phyloP scores from a whole-genome alignment of 1,140 invertebrate species.

The Gonatopus flavifemur region DNA sequence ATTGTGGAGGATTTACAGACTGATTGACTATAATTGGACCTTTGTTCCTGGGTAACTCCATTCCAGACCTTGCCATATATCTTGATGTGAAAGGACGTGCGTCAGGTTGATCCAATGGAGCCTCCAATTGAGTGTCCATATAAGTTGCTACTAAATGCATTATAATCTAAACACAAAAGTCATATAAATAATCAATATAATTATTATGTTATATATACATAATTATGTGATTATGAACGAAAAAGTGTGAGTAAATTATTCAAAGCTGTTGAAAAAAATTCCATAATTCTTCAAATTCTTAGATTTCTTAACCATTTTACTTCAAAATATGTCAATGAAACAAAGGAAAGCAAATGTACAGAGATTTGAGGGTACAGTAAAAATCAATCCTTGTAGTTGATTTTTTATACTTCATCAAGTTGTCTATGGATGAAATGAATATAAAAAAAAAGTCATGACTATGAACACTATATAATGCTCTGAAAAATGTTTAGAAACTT shows the following conservation, averaged over 20 bases:
- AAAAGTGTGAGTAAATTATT: constrained; percentile 5
- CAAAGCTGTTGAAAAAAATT: too few species aligned
- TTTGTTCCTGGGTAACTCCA: constrained; percentile 50
- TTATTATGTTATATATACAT: background rate
- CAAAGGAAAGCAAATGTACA: too few species aligned
- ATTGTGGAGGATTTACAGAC: constrained; percentile 72
- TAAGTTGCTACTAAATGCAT: constrained; percentile 82
- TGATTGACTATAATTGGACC: constrained; percentile 62
- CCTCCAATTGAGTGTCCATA: constrained; percentile 77
- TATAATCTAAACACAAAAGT: too few species aligned
- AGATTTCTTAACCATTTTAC: too few species aligned
- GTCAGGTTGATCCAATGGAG: constrained; percentile 73
- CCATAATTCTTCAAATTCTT: too few species aligned
- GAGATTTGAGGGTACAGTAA: too few species aligned
- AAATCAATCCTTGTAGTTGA: too few species aligned
- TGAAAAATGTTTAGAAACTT: background rate
- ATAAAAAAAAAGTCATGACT: background rate
- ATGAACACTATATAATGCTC: background rate
- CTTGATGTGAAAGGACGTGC: constrained; percentile 73
- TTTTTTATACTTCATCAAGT: too few species aligned
- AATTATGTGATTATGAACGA: constrained; percentile 32
- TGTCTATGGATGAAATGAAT: too few species aligned
- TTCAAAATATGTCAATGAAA: too few species aligned
- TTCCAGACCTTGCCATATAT: constrained; percentile 44
- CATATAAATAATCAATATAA: constrained; percentile 33